Evolutionary conservation across 1,140 invertebrate genomes (phyloP).

Genomic region (Bombyx mandarina): DNA sequence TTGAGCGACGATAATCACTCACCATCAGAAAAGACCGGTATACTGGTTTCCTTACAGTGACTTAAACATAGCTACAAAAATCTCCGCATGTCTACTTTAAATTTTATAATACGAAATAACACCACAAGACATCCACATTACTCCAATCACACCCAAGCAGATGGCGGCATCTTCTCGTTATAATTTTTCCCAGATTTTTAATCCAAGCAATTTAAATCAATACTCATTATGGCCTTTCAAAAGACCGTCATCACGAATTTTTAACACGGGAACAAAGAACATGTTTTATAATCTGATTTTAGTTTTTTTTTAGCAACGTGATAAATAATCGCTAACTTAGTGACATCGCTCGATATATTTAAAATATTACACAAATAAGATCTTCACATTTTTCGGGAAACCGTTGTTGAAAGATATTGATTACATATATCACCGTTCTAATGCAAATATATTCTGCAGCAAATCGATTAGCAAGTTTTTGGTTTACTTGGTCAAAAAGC

Average conservation of each 20-base stretch:
- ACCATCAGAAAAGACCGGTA: too few species aligned
- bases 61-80: too few species aligned
- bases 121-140: constrained; percentile 29
- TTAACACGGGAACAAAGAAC: constrained; percentile 54
- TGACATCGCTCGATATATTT: too few species aligned
- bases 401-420: too few species aligned
- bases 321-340: constrained; percentile 30
- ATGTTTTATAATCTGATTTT: constrained; percentile 61
- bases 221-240: constrained; percentile 64
- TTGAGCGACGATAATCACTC: too few species aligned
- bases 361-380: too few species aligned
- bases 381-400: too few species aligned
- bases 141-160: constrained; percentile 17
- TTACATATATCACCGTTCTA: too few species aligned
- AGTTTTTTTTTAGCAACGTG: constrained; percentile 59
- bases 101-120: not conserved
- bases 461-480: too few species aligned
- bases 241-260: constrained; percentile 54
- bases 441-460: too few species aligned
- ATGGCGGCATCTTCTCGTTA: constrained; percentile 52
- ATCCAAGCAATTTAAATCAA: constrained; percentile 68
- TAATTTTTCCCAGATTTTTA: constrained; percentile 67
- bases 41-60: too few species aligned
- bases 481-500: too few species aligned
- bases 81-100: not conserved